Evolutionary conservation across 2,888 invertebrate genomes (phyloP).

Genomic region (Epicampocera succincta): DNA sequence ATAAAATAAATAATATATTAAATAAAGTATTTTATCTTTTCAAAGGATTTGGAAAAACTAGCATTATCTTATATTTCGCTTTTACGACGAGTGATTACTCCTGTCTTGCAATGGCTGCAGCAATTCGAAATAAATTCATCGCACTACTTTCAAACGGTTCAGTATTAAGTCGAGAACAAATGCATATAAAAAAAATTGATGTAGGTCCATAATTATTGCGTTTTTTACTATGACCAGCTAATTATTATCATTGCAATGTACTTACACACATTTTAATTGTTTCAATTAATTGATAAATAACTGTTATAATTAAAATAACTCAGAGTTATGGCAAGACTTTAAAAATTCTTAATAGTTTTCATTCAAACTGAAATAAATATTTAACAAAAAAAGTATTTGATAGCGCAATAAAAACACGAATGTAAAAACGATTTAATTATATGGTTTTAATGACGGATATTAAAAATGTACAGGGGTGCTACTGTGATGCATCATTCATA

Average conservation of each 20-base stretch:
- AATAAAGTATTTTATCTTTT: neutral
- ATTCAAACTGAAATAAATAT: neutral
- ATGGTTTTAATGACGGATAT: no score
- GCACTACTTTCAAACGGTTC: neutral
- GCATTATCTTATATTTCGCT: neutral
- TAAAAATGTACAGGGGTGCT: no score
- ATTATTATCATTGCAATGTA: neutral
- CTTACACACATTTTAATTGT: constrained; percentile 1
- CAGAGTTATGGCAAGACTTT: neutral
- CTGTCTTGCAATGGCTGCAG: neutral
- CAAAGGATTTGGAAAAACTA: neutral
- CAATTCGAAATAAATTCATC: constrained; percentile 4
- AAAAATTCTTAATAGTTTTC: neutral
- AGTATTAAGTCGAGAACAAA: neutral
- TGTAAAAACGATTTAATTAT: no score
- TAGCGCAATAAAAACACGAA: no score
- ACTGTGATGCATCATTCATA: no score
- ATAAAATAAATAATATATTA: neutral
- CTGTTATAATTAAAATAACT: neutral
- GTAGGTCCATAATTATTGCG: neutral
- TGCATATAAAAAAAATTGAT: neutral
- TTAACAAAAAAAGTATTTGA: no score
- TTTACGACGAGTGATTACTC: neutral
- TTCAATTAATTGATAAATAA: constrained; percentile 6
- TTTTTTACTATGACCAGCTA: neutral